Conservation (phyloP, 2,113 vertebrate species). For the Psilopsiagon aymara region DNA sequence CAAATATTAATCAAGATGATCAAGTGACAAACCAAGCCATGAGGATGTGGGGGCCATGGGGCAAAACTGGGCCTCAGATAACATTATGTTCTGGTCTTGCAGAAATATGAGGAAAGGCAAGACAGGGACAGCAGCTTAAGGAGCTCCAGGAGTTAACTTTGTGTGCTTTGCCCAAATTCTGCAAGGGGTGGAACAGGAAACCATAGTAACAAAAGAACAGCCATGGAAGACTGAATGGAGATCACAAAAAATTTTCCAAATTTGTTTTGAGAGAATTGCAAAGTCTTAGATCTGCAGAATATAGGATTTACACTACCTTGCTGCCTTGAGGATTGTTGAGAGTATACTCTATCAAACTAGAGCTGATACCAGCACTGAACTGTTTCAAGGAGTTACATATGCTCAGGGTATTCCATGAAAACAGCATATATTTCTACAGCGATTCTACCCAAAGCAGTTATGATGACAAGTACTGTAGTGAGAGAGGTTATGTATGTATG, state of each 20-base stretch:
- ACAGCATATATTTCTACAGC: accelerated
- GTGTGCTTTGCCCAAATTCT: background rate
- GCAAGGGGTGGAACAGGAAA: background rate
- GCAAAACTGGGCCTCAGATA: background rate
- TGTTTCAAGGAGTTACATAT: background rate
- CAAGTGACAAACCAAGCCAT: background rate
- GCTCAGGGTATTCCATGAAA: background rate
- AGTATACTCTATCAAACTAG: background rate
- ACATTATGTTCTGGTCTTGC: background rate
- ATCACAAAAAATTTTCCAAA: background rate
- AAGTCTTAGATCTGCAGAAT: background rate
- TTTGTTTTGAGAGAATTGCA: background rate
- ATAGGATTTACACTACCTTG: background rate
- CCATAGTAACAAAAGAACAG: background rate
- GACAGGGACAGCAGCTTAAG: background rate
- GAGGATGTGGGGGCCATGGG: no score
- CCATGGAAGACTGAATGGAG: background rate
- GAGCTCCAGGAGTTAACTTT: background rate
- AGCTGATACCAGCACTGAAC: background rate
- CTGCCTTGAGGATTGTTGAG: background rate
- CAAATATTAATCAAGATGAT: background rate
- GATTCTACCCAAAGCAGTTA: background rate
- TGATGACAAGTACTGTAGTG: background rate
- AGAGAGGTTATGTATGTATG: background rate
- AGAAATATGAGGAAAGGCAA: background rate